A percentile compares a stretch with the other conserved stretches of the same genome.
These are phyloP conservation scores for Gryon sp. DNA, from an alignment of 1,140 invertebrate species.

Conservation along the genomic window DNA sequence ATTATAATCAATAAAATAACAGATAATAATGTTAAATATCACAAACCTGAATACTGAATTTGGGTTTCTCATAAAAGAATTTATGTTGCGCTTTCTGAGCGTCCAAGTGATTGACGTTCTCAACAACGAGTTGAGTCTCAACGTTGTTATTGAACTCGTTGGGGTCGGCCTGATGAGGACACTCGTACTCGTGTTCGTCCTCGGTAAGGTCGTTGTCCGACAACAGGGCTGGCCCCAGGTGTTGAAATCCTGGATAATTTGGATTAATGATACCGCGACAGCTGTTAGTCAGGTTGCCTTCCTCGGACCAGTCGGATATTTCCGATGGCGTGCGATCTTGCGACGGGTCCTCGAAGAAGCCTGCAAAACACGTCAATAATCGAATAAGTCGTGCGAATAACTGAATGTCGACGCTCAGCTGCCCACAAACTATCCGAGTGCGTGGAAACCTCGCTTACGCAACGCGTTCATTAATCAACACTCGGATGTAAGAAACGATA, in stretches of 20 bases:
- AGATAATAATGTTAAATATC: neutral
- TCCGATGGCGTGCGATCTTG: conserved; percentile 72
- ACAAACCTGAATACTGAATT: conserved; percentile 79
- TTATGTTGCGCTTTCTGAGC: conserved; percentile 80
- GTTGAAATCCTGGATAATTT: conserved; percentile 86
- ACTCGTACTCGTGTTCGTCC: conserved; percentile 73
- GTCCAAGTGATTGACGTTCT: conserved; percentile 81
- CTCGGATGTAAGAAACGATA: conserved; percentile 30
- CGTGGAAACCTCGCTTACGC: conserved; percentile 47
- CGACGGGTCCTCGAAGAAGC: conserved; percentile 67
- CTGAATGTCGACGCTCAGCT: conserved; percentile 19
- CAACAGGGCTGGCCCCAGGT: conserved; percentile 73
- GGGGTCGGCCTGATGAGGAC: conserved; percentile 1
- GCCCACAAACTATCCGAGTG: conserved; percentile 25
- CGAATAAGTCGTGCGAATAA: conserved; percentile 25
- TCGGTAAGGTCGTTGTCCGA: conserved; percentile 79
- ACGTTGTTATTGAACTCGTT: conserved; percentile 58
- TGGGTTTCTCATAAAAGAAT: conserved; percentile 82
- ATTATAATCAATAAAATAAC: too few relatives aligned
- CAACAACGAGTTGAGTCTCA: conserved; percentile 59
- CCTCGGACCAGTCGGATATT: conserved; percentile 78
- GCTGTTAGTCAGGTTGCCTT: conserved; percentile 69
- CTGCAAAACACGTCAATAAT: conserved; percentile 61
- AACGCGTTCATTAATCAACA: conserved; percentile 55
- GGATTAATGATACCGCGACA: conserved; percentile 87